Conservation (phyloP, 2,888 invertebrate species). For the Xestoiulus laeticollis region DNA sequence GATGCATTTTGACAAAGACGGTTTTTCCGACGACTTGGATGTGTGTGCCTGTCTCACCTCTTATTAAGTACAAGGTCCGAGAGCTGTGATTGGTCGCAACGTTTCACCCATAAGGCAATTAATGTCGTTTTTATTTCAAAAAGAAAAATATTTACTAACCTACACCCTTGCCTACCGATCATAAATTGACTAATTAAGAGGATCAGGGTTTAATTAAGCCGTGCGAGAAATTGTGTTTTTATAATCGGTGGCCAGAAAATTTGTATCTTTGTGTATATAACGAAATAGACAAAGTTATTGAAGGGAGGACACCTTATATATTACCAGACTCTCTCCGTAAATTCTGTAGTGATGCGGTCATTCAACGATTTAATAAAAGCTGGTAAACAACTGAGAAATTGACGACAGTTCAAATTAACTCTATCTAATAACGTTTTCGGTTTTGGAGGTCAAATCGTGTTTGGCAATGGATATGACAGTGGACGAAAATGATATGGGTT, state of each 20-base stretch:
- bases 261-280: neutral
- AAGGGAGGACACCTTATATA: neutral
- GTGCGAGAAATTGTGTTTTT: neutral
- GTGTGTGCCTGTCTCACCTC: neutral
- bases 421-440: neutral
- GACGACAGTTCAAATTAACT: neutral
- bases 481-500: no score
- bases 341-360: neutral
- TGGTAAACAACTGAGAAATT: neutral
- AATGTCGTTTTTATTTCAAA: neutral
- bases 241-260: neutral
- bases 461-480: no score
- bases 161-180: neutral
- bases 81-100: slow-evolving; percentile 2
- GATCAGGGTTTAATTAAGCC: neutral
- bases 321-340: neutral
- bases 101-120: neutral
- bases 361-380: neutral
- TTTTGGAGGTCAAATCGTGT: no score
- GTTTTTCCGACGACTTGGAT: no score
- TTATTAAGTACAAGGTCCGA: neutral
- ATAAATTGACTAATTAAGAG: neutral
- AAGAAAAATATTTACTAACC: neutral
- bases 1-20: no score
- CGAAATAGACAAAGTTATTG: neutral